Conservation (phyloP, 2,113 vertebrate species). For the Uropsilus gracilis region DNA sequence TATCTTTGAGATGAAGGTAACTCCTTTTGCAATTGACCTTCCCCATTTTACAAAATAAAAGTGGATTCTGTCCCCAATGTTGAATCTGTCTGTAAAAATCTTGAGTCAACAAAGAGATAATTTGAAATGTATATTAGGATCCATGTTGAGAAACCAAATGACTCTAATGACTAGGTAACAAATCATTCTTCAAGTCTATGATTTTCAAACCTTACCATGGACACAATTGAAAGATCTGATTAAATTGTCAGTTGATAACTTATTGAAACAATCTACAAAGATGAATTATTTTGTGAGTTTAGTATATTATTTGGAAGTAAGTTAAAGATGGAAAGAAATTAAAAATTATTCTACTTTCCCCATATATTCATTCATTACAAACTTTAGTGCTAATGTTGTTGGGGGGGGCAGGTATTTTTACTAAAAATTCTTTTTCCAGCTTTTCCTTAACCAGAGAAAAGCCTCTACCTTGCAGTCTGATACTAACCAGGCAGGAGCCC, state of each 20-base stretch:
- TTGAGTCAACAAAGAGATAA: neutral
- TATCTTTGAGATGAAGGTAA: neutral
- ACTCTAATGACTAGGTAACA: slow-evolving; percentile 24
- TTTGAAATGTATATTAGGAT: slow-evolving; percentile 16
- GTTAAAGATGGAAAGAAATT: slow-evolving; percentile 7
- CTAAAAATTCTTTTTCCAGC: no score
- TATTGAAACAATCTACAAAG: slow-evolving; percentile 53
- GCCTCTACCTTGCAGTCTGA: no score
- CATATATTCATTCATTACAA: slow-evolving; percentile 14
- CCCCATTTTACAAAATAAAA: slow-evolving; percentile 29
- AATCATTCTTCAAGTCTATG: neutral
- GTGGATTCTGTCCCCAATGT: neutral
- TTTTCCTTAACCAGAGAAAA: no score
- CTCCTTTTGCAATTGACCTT: neutral
- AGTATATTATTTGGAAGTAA: slow-evolving; percentile 17
- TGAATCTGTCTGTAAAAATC: neutral
- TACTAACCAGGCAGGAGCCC: no score
- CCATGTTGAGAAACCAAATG: slow-evolving; percentile 12
- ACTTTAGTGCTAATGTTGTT: no score
- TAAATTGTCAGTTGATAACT: slow-evolving; percentile 8
- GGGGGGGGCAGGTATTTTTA: no score
- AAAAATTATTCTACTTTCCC: neutral
- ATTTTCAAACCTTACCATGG: slow-evolving; percentile 11
- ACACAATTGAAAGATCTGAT: neutral
- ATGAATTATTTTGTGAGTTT: slow-evolving; percentile 1